Conservation (phyloP, 1,140 invertebrate species). For the Meloidogyne chitwoodi region DNA sequence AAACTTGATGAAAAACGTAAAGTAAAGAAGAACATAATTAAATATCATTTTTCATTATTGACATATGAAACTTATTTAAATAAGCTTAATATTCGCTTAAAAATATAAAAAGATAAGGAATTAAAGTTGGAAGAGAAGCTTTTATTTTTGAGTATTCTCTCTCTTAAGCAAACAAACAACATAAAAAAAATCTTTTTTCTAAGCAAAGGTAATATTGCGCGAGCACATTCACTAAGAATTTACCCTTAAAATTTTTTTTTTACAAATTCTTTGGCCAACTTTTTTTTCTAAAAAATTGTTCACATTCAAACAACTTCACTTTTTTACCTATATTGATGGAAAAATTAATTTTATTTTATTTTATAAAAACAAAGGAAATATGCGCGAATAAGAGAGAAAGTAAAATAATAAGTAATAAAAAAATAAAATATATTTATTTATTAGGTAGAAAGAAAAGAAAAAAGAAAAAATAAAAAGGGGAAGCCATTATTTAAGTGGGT, state of each 20-base stretch:
- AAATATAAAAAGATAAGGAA: slow-evolving; percentile 1
- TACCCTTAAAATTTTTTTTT: neutral
- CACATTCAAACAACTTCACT: neutral
- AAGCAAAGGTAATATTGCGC: neutral
- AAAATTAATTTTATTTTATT: neutral
- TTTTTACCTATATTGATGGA: neutral
- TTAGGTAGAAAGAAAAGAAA: neutral
- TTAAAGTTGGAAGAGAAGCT: neutral
- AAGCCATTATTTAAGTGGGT: neutral
- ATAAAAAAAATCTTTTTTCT: neutral
- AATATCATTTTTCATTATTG: neutral
- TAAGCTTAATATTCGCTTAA: neutral
- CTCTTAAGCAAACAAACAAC: neutral
- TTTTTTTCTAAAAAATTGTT: neutral
- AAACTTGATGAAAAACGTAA: neutral
- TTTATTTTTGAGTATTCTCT: neutral
- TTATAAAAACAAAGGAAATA: neutral
- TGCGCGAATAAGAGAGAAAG: neutral
- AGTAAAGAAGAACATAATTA: neutral
- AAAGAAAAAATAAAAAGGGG: neutral
- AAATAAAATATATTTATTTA: neutral
- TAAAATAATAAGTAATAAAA: neutral
- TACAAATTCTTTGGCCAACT: neutral
- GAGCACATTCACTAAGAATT: neutral
- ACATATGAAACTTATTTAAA: neutral